Conservation (phyloP, 1,140 invertebrate species). For the Sitophilus oryzae region DNA sequence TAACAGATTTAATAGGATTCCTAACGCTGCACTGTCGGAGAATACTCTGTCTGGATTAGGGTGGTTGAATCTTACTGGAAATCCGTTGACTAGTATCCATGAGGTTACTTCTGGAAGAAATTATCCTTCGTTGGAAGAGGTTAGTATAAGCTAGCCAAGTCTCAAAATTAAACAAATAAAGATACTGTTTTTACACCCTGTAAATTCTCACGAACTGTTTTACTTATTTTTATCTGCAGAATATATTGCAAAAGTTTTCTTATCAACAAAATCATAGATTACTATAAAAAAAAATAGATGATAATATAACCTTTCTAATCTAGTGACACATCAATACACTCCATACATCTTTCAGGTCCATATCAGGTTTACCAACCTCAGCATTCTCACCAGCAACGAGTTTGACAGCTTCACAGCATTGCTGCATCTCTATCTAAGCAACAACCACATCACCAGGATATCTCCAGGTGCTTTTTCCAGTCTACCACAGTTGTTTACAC, state of each 20-base stretch:
- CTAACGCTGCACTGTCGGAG: slow-evolving; percentile 69
- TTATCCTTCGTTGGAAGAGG: slow-evolving; percentile 69
- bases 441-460: slow-evolving; percentile 72
- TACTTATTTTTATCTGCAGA: too few relatives aligned
- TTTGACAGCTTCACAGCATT: slow-evolving; percentile 81
- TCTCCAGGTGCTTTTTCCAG: slow-evolving; percentile 79
- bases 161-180: background rate
- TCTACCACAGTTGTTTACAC: slow-evolving; percentile 65
- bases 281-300: too few relatives aligned
- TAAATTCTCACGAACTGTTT: too few relatives aligned
- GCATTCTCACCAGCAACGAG: slow-evolving; percentile 78
- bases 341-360: slow-evolving; percentile 52
- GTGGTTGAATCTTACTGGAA: slow-evolving; percentile 74
- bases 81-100: slow-evolving; percentile 68
- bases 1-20: slow-evolving; percentile 77
- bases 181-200: too few relatives aligned
- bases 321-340: too few relatives aligned
- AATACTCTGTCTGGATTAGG: slow-evolving; percentile 63
- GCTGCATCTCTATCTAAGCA: slow-evolving; percentile 63
- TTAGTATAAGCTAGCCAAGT: too few relatives aligned
- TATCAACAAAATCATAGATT: too few relatives aligned
- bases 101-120: slow-evolving; percentile 57
- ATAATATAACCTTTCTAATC: too few relatives aligned
- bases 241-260: too few relatives aligned
- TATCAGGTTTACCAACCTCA: slow-evolving; percentile 76